These are phyloP conservation scores for Deroplatys truncata DNA, from an alignment of 2,888 invertebrate genomes.

Conservation along the genomic window DNA sequence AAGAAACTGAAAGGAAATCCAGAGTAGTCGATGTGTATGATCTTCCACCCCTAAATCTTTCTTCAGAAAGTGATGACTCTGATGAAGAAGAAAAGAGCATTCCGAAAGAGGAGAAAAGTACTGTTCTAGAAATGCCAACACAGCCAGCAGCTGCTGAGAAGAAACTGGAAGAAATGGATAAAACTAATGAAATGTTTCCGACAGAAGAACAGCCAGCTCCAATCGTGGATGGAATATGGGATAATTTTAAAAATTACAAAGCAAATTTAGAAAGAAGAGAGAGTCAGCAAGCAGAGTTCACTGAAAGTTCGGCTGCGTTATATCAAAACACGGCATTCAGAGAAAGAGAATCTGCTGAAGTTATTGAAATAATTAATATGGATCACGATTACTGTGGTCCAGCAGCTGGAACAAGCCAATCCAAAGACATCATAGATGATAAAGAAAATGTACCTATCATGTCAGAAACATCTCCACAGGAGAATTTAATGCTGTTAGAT, in stretches of 20 bases:
- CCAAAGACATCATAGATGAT: not conserved
- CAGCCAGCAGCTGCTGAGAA: not conserved
- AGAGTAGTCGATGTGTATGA: constrained; percentile 58
- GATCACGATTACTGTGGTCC: constrained; percentile 73
- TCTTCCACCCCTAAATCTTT: constrained; percentile 73
- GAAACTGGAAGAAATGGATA: constrained; percentile 7
- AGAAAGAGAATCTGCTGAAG: not conserved
- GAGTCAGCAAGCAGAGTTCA: constrained; percentile 14
- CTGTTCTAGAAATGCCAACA: constrained; percentile 33
- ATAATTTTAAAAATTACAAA: constrained; percentile 70
- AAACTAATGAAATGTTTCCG: not conserved
- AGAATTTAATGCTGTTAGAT: not conserved
- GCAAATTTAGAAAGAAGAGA: constrained; percentile 60
- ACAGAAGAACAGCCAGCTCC: constrained; percentile 50
- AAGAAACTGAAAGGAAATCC: constrained; percentile 24
- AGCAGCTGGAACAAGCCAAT: not conserved
- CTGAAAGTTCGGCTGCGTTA: not conserved
- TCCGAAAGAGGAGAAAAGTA: not conserved
- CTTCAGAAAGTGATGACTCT: constrained; percentile 73
- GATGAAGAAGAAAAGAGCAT: constrained; percentile 53
- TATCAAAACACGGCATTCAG: not conserved
- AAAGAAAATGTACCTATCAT: not conserved
- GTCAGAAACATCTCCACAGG: not conserved
- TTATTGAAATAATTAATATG: constrained; percentile 42
- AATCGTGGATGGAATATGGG: constrained; percentile 69